Conservation (phyloP, 2,888 invertebrate species). For the Eilema griseolum region DNA sequence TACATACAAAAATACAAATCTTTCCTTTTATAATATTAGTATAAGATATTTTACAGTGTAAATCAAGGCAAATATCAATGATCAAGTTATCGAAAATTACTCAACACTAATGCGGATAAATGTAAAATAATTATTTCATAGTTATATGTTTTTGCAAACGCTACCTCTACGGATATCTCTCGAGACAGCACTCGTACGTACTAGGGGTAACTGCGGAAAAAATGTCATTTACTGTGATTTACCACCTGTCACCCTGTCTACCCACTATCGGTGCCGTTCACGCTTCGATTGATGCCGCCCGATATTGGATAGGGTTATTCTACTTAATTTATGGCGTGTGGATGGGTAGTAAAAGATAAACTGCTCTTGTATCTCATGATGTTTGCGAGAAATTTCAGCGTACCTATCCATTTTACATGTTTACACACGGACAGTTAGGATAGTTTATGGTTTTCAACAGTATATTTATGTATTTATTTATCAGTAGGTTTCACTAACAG, state of each 20-base stretch:
- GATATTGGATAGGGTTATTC: constrained; percentile 52
- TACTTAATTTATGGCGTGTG: constrained; percentile 43
- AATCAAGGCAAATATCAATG: too few species aligned
- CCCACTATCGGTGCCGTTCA: constrained; percentile 49
- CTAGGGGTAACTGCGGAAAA: constrained; percentile 78
- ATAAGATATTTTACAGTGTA: too few species aligned
- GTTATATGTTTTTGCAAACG: constrained; percentile 55
- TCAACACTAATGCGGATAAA: neutral
- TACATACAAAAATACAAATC: too few species aligned
- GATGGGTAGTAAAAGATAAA: constrained; percentile 32
- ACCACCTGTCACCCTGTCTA: constrained; percentile 60
- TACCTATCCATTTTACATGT: neutral
- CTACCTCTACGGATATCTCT: constrained; percentile 73
- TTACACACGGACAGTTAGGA: neutral
- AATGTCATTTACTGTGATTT: constrained; percentile 83
- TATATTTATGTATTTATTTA: neutral
- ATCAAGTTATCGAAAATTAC: too few species aligned
- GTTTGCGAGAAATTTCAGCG: neutral
- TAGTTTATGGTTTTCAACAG: neutral
- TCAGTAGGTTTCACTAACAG: neutral
- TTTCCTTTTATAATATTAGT: too few species aligned
- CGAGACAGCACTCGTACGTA: constrained; percentile 75
- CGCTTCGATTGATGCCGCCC: constrained; percentile 48
- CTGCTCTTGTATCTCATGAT: constrained; percentile 16
- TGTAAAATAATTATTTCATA: neutral